phyloP scores from a whole-genome alignment of 2,113 vertebrate genomes.

The Vidua chalybeata region DNA sequence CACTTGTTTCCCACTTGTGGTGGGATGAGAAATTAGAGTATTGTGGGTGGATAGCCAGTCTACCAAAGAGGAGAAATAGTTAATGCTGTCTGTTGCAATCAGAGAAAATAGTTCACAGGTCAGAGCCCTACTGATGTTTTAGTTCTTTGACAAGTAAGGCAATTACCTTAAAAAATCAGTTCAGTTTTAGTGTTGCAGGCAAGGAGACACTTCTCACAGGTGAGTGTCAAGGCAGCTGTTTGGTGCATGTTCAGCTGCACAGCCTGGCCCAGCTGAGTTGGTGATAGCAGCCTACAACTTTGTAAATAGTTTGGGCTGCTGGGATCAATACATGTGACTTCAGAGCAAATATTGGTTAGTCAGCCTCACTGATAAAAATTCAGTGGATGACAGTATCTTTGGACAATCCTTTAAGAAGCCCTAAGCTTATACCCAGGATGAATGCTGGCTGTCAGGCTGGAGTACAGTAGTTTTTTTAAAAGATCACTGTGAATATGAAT shows the following conservation, averaged over 20 bases:
- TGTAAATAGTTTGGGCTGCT: not conserved
- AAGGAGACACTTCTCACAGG: not conserved
- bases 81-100: not conserved
- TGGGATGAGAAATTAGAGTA: not conserved
- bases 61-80: not conserved
- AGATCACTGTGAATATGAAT: not conserved
- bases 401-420: not conserved
- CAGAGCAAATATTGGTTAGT: not conserved
- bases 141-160: not conserved
- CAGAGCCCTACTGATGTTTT: not conserved
- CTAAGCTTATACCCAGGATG: not conserved
- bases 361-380: not conserved
- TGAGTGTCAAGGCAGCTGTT: not conserved
- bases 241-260: not conserved
- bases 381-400: not conserved
- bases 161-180: not conserved
- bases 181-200: not conserved
- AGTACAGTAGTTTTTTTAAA: not conserved
- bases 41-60: not conserved
- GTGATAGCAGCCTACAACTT: not conserved
- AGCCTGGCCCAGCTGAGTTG: not conserved
- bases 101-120: not conserved
- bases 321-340: not conserved
- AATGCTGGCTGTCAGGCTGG: not conserved
- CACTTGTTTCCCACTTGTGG: not conserved